These are phyloP conservation scores for Ptychoptera albimana DNA, from an alignment of 2,888 invertebrate genomes.

Conservation along the genomic window DNA sequence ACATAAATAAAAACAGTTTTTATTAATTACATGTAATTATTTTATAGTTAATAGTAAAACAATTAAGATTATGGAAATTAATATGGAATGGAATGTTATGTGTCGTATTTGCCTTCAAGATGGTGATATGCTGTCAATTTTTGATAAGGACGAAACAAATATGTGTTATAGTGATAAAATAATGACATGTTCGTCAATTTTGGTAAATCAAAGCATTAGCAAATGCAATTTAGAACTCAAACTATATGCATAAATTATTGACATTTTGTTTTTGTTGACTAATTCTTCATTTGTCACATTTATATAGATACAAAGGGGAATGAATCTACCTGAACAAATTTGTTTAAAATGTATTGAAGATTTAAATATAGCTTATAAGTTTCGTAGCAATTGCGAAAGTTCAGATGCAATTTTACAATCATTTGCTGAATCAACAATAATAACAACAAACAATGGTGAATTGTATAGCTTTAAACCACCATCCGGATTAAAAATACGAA, in stretches of 20 bases:
- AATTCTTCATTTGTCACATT: neutral
- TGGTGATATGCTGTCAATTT: conserved; percentile 20
- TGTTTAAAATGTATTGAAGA: conserved; percentile 22
- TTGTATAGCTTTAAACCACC: conserved; percentile 16
- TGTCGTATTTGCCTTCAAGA: conserved; percentile 26
- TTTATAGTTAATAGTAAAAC: neutral
- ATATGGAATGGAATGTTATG: conserved; percentile 22
- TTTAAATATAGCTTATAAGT: conserved; percentile 22
- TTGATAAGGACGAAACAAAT: conserved; percentile 18
- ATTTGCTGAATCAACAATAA: conserved; percentile 12
- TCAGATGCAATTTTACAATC: conserved; percentile 22
- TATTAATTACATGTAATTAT: neutral
- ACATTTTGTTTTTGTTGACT: too few relatives aligned
- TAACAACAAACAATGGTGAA: conserved; percentile 9
- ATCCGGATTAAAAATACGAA: conserved; percentile 15
- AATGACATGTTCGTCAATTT: conserved; percentile 19
- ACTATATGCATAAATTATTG: too few relatives aligned
- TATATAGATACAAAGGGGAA: conserved; percentile 15
- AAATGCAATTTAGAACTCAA: too few relatives aligned
- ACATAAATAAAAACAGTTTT: neutral
- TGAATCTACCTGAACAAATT: conserved; percentile 23
- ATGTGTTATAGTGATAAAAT: conserved; percentile 24
- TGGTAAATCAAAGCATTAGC: conserved; percentile 7
- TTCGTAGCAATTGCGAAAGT: conserved; percentile 24
- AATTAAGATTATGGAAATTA: conserved; percentile 10